phyloP scores from a whole-genome alignment of 2,797 vertebrate species.

The Dryobates pubescens region DNA sequence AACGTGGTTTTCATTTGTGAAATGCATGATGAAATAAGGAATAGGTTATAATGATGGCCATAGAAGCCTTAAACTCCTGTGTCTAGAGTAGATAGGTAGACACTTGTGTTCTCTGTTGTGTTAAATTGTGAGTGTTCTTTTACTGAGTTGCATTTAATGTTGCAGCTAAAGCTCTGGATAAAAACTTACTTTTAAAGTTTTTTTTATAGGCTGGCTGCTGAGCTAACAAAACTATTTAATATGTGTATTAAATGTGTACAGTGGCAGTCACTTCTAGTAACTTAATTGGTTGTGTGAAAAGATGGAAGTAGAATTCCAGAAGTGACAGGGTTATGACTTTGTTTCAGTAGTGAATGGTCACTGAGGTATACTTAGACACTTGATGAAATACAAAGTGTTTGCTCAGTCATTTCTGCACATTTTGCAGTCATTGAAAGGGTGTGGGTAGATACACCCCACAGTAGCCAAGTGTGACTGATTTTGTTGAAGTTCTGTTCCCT shows the following conservation, averaged over 20 bases:
- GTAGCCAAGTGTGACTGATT: neutral
- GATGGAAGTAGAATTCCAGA: neutral
- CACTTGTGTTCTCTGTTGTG: neutral
- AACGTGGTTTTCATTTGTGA: neutral
- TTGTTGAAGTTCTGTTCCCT: neutral
- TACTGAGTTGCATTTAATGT: neutral
- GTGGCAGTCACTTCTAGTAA: neutral
- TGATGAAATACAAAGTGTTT: neutral
- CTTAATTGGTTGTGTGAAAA: neutral
- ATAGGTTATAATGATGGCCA: neutral
- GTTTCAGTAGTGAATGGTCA: constrained; percentile 1
- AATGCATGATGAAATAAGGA: neutral
- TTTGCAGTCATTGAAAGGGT: neutral
- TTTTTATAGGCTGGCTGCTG: neutral
- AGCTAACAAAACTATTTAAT: neutral
- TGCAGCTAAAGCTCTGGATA: neutral
- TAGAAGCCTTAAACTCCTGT: neutral
- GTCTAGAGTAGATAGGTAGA: neutral
- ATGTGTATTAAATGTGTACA: neutral
- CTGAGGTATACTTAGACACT: neutral
- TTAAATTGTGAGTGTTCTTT: neutral
- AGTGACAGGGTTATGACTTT: neutral
- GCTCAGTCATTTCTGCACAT: neutral
- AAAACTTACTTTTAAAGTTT: neutral
- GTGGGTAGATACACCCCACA: neutral